phyloP scores from a whole-genome alignment of 2,888 invertebrate species.

The Drosophila neutralis region DNA sequence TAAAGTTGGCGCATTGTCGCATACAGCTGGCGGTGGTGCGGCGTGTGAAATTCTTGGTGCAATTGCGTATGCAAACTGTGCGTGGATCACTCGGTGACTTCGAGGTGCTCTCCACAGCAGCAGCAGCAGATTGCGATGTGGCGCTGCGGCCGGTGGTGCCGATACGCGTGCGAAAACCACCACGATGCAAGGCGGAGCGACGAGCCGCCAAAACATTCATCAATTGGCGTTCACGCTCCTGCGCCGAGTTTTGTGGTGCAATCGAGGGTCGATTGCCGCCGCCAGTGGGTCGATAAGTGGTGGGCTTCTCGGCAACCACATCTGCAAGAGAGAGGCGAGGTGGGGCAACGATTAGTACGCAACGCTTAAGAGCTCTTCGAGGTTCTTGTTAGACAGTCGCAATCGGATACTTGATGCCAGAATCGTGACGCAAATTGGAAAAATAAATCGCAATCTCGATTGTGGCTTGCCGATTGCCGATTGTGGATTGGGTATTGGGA shows the following conservation, averaged over 20 bases:
- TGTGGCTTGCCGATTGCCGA: not conserved
- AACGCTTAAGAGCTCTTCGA: constrained; percentile 6
- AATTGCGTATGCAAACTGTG: constrained; percentile 83
- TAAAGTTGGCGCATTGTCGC: constrained; percentile 83
- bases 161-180: constrained; percentile 85
- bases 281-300: constrained; percentile 77
- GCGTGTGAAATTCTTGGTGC: constrained; percentile 84
- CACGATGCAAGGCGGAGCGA: constrained; percentile 87
- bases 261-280: constrained; percentile 61
- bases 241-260: constrained; percentile 81
- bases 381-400: constrained; percentile 11
- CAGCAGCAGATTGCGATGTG: constrained; percentile 47
- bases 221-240: constrained; percentile 86
- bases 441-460: constrained; percentile 44
- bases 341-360: constrained; percentile 24
- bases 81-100: constrained; percentile 82
- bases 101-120: constrained; percentile 79
- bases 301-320: constrained; percentile 70
- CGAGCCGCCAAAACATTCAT: constrained; percentile 87
- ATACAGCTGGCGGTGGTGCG: constrained; percentile 85
- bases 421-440: constrained; percentile 70
- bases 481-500: constrained; percentile 11
- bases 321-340: constrained; percentile 55
- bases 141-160: constrained; percentile 81
- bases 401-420: constrained; percentile 57